These are phyloP conservation scores for Phallusia fumigata DNA, from an alignment of 23 tunicate species.

Conservation along the genomic window DNA sequence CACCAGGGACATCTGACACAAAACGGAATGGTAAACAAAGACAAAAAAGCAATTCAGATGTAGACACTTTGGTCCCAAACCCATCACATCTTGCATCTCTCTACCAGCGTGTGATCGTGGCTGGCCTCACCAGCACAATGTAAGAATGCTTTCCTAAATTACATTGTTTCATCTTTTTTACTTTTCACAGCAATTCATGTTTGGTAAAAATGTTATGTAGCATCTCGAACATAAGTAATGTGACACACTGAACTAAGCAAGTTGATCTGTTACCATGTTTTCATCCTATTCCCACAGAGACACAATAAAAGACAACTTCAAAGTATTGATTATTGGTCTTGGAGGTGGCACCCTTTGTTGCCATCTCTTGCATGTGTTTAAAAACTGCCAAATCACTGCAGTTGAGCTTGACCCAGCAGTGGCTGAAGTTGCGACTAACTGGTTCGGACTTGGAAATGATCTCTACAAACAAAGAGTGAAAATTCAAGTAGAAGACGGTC, in stretches of 20 bases:
- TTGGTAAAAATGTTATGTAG: too few species aligned
- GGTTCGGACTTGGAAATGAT: slow-evolving; percentile 55
- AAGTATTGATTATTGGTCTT: slow-evolving; percentile 54
- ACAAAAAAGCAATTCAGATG: background rate
- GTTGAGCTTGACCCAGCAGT: slow-evolving; percentile 70
- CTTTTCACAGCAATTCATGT: too few species aligned
- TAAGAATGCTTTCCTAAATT: too few species aligned
- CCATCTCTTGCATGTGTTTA: slow-evolving; percentile 49
- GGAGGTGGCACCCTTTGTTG: slow-evolving; percentile 69
- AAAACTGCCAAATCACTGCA: slow-evolving; percentile 51
- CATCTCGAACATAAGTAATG: too few species aligned
- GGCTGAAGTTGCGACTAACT: slow-evolving; percentile 41
- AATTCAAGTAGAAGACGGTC: slow-evolving; percentile 37
- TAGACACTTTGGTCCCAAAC: slow-evolving; percentile 13
- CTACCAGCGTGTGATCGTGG: slow-evolving; percentile 12
- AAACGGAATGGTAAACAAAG: background rate
- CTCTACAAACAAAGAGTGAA: slow-evolving; percentile 10
- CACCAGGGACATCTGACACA: too few species aligned
- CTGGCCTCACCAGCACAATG: slow-evolving; percentile 38
- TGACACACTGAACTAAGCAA: too few species aligned
- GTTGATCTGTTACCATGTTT: too few species aligned
- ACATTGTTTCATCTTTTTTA: too few species aligned
- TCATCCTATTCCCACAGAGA: slow-evolving; percentile 24
- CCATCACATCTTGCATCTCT: slow-evolving; percentile 31
- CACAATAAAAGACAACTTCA: slow-evolving; percentile 22